phyloP scores from a whole-genome alignment of 2,113 vertebrate genomes.

The Ia io region DNA sequence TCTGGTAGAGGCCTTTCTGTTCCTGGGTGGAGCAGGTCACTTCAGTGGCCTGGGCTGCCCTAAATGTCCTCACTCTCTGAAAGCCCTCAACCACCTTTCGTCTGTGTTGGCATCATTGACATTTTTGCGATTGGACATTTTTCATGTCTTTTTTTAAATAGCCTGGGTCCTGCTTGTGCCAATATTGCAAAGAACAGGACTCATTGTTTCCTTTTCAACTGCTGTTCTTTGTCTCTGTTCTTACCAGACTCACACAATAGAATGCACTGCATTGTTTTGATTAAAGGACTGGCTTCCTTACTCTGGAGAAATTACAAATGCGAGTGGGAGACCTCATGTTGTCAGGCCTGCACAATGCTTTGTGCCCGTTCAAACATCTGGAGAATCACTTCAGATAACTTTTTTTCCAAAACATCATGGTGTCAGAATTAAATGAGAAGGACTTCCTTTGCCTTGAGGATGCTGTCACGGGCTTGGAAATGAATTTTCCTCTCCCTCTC shows the following conservation, averaged over 20 bases:
- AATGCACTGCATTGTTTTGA: constrained; percentile 21
- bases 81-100: not conserved
- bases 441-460: constrained; percentile 22
- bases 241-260: not conserved
- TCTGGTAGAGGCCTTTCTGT: not conserved
- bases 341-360: not conserved
- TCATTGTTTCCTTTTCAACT: not conserved
- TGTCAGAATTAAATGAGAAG: not conserved
- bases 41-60: not conserved
- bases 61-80: not conserved
- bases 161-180: not conserved
- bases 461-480: constrained; percentile 4
- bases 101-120: not conserved
- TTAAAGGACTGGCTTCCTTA: constrained; percentile 21
- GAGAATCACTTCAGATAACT: constrained; percentile 36
- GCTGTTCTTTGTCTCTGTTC: not conserved
- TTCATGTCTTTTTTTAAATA: not conserved
- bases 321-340: constrained; percentile 6
- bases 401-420: not conserved
- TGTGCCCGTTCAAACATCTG: constrained; percentile 37
- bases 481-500: not conserved
- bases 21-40: not conserved
- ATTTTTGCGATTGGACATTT: not conserved
- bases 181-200: not conserved
- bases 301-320: constrained; percentile 29